Conservation (phyloP, 2,797 vertebrate genomes). For the Orientallactaga sibirica region DNA sequence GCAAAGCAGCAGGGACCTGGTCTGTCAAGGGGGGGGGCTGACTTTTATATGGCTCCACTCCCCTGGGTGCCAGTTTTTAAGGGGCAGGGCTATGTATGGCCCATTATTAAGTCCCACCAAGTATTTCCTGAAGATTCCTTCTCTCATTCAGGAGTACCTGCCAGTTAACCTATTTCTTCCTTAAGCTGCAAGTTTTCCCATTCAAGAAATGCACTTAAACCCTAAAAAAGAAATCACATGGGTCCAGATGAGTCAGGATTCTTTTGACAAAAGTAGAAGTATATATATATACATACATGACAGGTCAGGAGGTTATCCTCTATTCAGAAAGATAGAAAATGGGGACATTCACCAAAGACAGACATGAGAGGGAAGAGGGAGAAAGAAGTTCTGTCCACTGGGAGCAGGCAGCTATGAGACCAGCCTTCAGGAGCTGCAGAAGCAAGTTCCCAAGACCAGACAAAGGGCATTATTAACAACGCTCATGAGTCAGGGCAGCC, state of each 20-base stretch:
- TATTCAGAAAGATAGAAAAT: conserved; percentile 62
- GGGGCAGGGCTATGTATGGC: not conserved
- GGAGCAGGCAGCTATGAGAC: not conserved
- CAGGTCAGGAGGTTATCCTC: conserved; percentile 50
- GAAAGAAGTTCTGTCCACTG: not conserved
- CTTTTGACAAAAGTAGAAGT: conserved; percentile 37
- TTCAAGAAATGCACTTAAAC: not conserved
- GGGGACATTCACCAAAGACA: conserved; percentile 17
- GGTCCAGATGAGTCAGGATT: conserved; percentile 11
- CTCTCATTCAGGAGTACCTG: not conserved
- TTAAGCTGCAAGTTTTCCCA: conserved; percentile 24
- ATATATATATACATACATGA: not conserved
- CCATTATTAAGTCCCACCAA: not conserved
- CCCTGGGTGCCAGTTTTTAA: no score
- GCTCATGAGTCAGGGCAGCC: conserved; percentile 61
- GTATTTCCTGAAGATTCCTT: not conserved
- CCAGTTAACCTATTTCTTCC: not conserved
- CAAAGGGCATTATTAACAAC: conserved; percentile 64
- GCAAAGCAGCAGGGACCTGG: not conserved
- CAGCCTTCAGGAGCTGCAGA: accelerated
- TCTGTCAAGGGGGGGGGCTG: accelerated
- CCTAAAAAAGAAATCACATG: not conserved
- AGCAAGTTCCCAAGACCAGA: conserved; percentile 63
- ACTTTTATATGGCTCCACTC: not conserved
- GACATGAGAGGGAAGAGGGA: not conserved